Evolutionary conservation across 1,140 invertebrate genomes (phyloP), one percentile per base, ranked within the genome.

Genomic region (Apis cerana): DNA sequence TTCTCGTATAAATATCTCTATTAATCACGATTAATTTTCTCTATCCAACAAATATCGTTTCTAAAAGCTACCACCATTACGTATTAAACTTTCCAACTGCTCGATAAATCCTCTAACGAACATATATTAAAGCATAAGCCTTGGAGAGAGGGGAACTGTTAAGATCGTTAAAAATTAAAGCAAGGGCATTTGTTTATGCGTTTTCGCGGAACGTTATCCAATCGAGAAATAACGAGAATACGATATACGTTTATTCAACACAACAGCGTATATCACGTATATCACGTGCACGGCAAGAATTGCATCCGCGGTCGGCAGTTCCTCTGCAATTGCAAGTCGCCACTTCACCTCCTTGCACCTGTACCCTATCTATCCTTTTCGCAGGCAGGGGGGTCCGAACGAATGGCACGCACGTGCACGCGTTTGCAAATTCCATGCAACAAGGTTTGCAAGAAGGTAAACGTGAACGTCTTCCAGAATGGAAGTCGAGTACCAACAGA

Each of bases 401-500:
- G 81, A 88, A 88, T 87, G 78, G 87, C 83, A 87, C 85, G 87
- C 87, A 83, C 87, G 87, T 88, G 87, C 83, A 85, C 43, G 72
- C 85, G 82, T 87, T 87, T 82, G 83, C 72, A 79, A 87, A 86
- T 85, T 85, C 83, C 33, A 56, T 54, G 83, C 79, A 84, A 78
- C 68, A 54, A 85, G 80, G 81, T 87, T 77, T 76, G 67, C 83
- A 69, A 84, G 79, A 85, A 80, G 72, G 62, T 68, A 79, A 75
- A 87, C 86, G 86, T 85, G 87, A 88, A 87, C 83, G 75, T 75
- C 87, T 77, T 88, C 23, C 54, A 74, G 68, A 88, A 88, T 83
- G 70, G 79, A 83, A 87, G 56, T n/a, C 70, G 54, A 27, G 13
- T 64, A 67, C 70, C 85, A 58, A 79, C 86, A 84, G 68, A 82